These are phyloP conservation scores for Cheiracanthium punctorium DNA, from an alignment of 2,888 invertebrate genomes.

Conservation along the genomic window DNA sequence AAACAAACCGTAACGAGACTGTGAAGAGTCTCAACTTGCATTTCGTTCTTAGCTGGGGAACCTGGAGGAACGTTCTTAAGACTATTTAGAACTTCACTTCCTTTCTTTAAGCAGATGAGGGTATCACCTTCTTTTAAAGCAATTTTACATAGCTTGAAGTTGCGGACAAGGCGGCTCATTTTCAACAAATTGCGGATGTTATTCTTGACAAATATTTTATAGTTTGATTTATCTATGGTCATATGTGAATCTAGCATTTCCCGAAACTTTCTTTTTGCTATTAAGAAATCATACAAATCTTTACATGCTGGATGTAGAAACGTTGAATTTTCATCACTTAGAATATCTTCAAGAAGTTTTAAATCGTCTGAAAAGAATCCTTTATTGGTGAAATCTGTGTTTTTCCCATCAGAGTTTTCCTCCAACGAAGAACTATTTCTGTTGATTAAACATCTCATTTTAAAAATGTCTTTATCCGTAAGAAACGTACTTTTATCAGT, in stretches of 20 bases:
- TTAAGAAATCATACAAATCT: conserved; percentile 21
- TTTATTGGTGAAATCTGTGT: not conserved
- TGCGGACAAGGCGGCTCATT: not conserved
- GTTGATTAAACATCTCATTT: too few species aligned
- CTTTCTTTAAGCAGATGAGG: not conserved
- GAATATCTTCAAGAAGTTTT: conserved; percentile 10
- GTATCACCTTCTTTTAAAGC: not conserved
- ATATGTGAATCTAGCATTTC: conserved; percentile 8
- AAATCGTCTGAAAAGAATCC: conserved; percentile 24
- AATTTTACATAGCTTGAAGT: not conserved
- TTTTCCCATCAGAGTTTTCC: not conserved
- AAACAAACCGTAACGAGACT: not conserved
- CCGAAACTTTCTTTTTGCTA: conserved; percentile 3
- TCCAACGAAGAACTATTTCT: not conserved
- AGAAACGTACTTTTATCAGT: not conserved
- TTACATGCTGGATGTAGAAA: conserved; percentile 19
- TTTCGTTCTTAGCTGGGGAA: not conserved
- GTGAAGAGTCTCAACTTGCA: not conserved
- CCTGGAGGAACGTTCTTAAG: not conserved
- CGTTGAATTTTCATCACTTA: not conserved
- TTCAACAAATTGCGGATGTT: not conserved
- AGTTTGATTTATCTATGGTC: not conserved
- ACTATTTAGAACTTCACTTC: not conserved
- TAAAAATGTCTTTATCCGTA: not conserved
- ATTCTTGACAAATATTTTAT: not conserved